Percentiles rank a stretch among this genome's conserved stretches.
Evolutionary conservation across 1,140 invertebrate species (phyloP).

Genomic region (Agrilus planipennis): DNA sequence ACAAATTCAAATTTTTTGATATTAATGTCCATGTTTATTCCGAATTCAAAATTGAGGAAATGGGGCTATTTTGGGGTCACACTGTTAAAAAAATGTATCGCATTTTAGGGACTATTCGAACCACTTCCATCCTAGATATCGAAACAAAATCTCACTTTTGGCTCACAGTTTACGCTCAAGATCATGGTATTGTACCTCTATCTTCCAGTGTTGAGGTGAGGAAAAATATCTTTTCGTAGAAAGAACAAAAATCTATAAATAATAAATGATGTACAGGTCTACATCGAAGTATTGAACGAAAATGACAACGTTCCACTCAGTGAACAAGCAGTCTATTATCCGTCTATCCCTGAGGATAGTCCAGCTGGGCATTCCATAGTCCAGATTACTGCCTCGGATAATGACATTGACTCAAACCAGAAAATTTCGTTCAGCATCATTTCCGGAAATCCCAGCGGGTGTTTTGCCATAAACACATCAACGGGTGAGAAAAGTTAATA

Average conservation of each 20-base stretch:
- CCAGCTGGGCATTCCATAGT: conserved; percentile 59
- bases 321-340: conserved; percentile 72
- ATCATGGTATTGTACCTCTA: conserved; percentile 76
- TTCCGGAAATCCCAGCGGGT: conserved; percentile 79
- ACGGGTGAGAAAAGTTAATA: too few species aligned
- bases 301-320: conserved; percentile 92
- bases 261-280: conserved; percentile 62
- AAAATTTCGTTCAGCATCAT: conserved; percentile 70
- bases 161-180: conserved; percentile 85
- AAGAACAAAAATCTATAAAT: too few species aligned
- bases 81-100: too few species aligned
- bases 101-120: conserved; percentile 76
- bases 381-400: conserved; percentile 67
- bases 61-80: too few species aligned
- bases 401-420: conserved; percentile 56
- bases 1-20: too few species aligned
- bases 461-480: conserved; percentile 74
- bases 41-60: too few species aligned
- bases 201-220: conserved; percentile 67
- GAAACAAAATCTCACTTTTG: conserved; percentile 82
- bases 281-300: conserved; percentile 75
- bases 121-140: conserved; percentile 70
- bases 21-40: too few species aligned
- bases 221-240: conserved; percentile 11
- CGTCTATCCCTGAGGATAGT: conserved; percentile 72